Conservation (phyloP, 2,113 vertebrate genomes). For the Elephantulus edwardii region DNA sequence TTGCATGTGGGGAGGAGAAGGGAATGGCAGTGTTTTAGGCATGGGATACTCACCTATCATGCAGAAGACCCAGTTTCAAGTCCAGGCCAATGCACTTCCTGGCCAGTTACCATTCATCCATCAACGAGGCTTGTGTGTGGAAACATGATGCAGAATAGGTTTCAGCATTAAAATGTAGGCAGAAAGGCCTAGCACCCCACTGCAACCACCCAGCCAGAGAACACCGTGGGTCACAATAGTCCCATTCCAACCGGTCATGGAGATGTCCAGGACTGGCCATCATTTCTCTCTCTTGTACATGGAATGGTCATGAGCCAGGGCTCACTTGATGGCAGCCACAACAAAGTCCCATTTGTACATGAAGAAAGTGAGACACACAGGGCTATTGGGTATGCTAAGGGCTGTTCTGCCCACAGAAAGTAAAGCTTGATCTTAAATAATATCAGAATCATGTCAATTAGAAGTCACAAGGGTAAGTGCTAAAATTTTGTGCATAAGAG, state of each 20-base stretch:
- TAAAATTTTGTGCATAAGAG: background rate
- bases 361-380: background rate
- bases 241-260: background rate
- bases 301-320: background rate
- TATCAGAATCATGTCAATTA: background rate
- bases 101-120: too few species aligned
- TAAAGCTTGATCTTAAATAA: background rate
- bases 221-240: background rate
- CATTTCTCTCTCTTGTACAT: background rate
- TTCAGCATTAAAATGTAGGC: background rate
- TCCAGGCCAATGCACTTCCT: background rate
- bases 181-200: background rate
- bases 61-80: background rate
- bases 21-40: background rate
- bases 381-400: background rate
- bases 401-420: background rate
- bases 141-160: background rate
- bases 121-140: background rate
- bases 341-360: background rate
- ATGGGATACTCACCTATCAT: background rate
- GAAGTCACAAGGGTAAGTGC: background rate
- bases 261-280: background rate
- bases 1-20: too few species aligned
- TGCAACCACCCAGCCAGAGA: background rate
- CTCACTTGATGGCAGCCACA: background rate